Base-by-base conservation (phyloP, 2,888 invertebrate species). In the Dolichomitus sp. region DNA sequence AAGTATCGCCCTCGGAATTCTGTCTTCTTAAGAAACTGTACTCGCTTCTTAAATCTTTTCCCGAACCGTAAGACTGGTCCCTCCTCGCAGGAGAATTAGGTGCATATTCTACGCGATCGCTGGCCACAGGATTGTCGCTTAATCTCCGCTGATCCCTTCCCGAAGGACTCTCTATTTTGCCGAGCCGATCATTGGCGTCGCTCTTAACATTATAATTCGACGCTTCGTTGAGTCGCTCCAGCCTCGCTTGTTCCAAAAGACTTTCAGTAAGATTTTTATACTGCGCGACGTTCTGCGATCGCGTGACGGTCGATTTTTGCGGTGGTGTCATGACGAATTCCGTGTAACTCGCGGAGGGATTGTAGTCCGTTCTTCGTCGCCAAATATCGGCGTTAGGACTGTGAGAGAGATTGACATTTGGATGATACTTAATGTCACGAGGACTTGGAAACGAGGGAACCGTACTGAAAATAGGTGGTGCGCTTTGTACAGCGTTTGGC, bases 371-470 rank as follows among this genome's bases (percentile, higher is more conserved):
- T 73, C 92, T 87, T 69, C 92, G 90, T 42, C 90, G 87, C 93
- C 93, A 93, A 40, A 93, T 90, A 33, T 93, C 93, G 11, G 92
- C 85, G 52, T 88, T 91, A 0, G 93, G 90, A 84, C 91, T 92
- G 4, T 91, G 90, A 9, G 89, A 84, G 14, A 90, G 54, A 23
- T 87, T 91, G 3, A 89, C 57, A 37, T 88, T 89, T 0, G 87
- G 69, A 14, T 91, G 89, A 78, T 90, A 90, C 61, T 91, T 92
- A 4, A 87, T 82, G 7, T 93, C 92, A 2, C 91, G 88, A 4
- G 91, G 88, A 79, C 84, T 89, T 3, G 91, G 84, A 52, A 92
- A 93, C 1, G 90, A 87, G 3, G 91, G 87, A 4, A 88, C 70
- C 2, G 90, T 87, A 23, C 90, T 92, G 69, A 93, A 93, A 19